Percentiles rank a stretch among this genome's conserved stretches.
Evolutionary conservation across 2,797 vertebrate species (phyloP).

Genomic region (Acipenser oxyrinchus): DNA sequence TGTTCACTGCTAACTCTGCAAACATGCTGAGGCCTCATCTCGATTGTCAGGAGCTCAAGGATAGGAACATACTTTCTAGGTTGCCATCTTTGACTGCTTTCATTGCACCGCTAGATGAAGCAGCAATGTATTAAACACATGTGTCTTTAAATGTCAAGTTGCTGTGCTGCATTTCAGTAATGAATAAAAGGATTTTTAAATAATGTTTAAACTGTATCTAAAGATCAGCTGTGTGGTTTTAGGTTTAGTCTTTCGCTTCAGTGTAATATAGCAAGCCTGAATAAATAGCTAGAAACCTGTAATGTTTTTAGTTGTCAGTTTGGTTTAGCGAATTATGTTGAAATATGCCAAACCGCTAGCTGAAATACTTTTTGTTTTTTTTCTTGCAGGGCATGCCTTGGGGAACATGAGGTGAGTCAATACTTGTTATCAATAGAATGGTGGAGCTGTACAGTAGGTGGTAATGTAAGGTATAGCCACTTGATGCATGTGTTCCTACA

Average conservation of each 20-base stretch:
- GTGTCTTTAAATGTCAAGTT: no score
- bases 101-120: no score
- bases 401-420: slow-evolving; percentile 71
- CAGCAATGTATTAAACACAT: no score
- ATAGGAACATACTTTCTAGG: no score
- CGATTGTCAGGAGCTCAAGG: no score
- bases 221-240: not conserved
- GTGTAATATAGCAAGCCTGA: no score
- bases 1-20: no score
- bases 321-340: slow-evolving; percentile 6
- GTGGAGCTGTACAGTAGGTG: not conserved
- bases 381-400: slow-evolving; percentile 66
- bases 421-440: not conserved
- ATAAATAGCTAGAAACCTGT: not conserved
- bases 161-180: no score
- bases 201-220: no score
- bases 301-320: not conserved
- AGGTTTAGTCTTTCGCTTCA: not conserved
- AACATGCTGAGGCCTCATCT: no score
- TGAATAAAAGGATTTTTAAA: no score
- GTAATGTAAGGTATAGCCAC: not conserved
- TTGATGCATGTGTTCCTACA: slow-evolving; percentile 2
- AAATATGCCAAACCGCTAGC: not conserved
- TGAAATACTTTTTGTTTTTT: slow-evolving; percentile 33
- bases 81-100: no score